These are phyloP conservation scores for Scaptomyza flava DNA, from an alignment of 2,888 invertebrate species.

Conservation along the genomic window DNA sequence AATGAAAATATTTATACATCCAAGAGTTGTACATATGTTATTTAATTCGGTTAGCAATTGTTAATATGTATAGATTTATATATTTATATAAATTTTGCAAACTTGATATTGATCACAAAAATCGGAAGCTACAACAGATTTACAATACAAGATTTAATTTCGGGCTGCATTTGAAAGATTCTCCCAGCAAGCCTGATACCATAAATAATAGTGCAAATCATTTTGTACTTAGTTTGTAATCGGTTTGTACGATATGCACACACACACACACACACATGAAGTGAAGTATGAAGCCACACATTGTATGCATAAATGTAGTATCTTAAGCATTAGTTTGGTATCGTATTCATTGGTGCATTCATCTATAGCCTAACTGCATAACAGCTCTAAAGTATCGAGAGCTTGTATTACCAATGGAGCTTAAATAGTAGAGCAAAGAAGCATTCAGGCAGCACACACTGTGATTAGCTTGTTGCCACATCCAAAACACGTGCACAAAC, in stretches of 20 bases:
- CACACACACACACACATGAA: too few relatives aligned
- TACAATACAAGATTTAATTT: too few relatives aligned
- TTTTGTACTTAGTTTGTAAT: not conserved
- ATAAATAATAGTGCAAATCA: not conserved
- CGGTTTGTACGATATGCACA: not conserved
- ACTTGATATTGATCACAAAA: not conserved
- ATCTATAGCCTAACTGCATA: not conserved
- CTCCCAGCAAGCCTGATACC: too few relatives aligned
- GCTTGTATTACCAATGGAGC: slow-evolving; percentile 13
- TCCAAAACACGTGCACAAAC: not conserved
- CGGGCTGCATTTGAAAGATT: too few relatives aligned
- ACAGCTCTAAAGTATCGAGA: slow-evolving; percentile 1
- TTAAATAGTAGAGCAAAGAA: slow-evolving; percentile 28
- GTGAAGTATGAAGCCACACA: not conserved
- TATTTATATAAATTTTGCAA: not conserved
- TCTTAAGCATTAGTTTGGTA: slow-evolving; percentile 2
- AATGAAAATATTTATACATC: not conserved
- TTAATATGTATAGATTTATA: not conserved
- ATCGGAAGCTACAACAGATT: too few relatives aligned
- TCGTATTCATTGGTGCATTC: not conserved
- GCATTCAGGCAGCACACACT: slow-evolving; percentile 16
- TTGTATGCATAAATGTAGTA: not conserved
- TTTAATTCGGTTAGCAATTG: too few relatives aligned
- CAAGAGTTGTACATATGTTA: not conserved
- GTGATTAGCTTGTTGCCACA: slow-evolving; percentile 28